Evolutionary conservation across 1,140 invertebrate species (phyloP), one percentile per base, ranked within the genome.

Genomic region (Drosophila micromelanica): DNA sequence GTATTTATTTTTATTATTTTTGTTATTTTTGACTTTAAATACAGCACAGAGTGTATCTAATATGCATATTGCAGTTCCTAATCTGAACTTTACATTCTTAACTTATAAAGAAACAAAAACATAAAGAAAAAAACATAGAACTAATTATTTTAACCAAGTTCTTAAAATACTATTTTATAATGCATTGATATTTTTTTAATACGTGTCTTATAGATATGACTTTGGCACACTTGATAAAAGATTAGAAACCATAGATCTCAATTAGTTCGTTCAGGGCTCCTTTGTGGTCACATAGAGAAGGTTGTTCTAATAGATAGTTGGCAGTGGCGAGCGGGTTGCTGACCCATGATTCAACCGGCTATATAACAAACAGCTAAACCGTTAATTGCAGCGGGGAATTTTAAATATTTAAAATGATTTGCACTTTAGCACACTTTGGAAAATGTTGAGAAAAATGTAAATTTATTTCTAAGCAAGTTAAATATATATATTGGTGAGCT

Each of bases 401-500:
- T 51, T n/a, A 45, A 43, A 65, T 32, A 8, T 49, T 12, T 15
- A 42, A 13, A 43, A 20, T 51, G n/a, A 46, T 64, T 13, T 64
- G 61, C 68, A 51, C 11, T 51, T 72, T 65, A 37, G 6, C 62
- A 52, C 37, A 20, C 51, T 15, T 45, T 3, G 17, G 20, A 15
- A 27, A 57, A 43, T 30, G 13, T 40, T 20, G 0, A 8, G 2
- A 42, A 40, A 61, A 61, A 60, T 8, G 32, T n/a, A n/a, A n/a
- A 38, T 59, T 68, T 60, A 12, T 43, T 73, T 68, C 70, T 61
- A 61, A 55, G 40, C 32, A 35, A 60, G 63, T 45, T 9, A 17
- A 27, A 13, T n/a, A n/a, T n/a, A n/a, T n/a, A n/a, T n/a, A n/a
- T n/a, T 52, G 45, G 69, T 64, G 59, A 61, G 55, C 62, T 78